phyloP scores from a whole-genome alignment of 2,797 vertebrate species.

The Chanos chanos region DNA sequence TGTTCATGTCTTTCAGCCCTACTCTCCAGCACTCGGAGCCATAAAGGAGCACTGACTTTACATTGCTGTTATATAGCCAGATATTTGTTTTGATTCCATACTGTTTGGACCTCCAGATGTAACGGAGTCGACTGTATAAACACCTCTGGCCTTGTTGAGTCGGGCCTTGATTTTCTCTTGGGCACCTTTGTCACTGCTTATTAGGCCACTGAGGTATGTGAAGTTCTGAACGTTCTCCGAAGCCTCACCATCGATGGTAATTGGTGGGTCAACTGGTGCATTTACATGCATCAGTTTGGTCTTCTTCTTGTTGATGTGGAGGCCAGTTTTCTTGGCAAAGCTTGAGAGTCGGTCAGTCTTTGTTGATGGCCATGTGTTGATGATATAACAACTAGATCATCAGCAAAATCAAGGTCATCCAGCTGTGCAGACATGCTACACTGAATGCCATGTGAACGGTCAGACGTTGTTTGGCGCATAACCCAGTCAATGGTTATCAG shows the following conservation, averaged over 20 bases:
- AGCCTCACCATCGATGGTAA: no score
- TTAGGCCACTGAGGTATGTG: neutral
- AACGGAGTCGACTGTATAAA: neutral
- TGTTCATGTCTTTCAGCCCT: neutral
- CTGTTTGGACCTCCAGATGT: neutral
- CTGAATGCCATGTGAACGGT: neutral
- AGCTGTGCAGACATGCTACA: neutral
- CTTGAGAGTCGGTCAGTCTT: neutral
- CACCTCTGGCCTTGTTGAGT: neutral
- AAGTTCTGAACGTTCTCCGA: no score
- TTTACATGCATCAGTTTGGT: neutral
- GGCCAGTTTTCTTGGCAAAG: neutral
- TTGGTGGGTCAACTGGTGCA: neutral
- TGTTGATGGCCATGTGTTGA: neutral
- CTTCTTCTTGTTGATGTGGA: neutral
- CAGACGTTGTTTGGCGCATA: neutral
- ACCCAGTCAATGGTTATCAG: neutral
- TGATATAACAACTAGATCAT: neutral
- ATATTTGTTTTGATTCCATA: neutral
- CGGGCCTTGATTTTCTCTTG: no score
- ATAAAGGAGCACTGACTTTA: neutral
- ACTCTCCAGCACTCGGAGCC: neutral
- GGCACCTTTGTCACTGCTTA: neutral
- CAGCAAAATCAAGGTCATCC: neutral
- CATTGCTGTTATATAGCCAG: no score